Base-by-base conservation (phyloP, 2,113 vertebrate genomes). In the Tor tambroides region DNA sequence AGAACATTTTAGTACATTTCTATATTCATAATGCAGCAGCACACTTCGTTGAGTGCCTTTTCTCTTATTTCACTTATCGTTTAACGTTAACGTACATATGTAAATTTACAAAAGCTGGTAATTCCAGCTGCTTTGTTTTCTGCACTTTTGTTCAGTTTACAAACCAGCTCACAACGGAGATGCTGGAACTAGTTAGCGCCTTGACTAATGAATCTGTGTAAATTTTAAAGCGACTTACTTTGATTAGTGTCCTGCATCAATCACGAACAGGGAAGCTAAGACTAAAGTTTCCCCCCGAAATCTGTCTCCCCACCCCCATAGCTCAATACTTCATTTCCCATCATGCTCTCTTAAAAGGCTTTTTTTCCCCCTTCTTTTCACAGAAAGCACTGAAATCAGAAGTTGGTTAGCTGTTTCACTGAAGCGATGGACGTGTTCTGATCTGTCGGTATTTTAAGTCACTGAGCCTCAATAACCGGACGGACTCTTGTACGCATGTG, bases 241-340 rank as follows among this genome's bases (percentile, higher is more conserved):
- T 7, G 51, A 54, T 2, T 54, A 21, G 51, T 54, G 51, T 54
- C 15, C 17, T 54, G 51, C 5, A 19, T 54, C 54, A 7, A 56
- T 56, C 19, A 21, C 54, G 54, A 56, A 21, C 54, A 56, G n/a
- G 8, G 21, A 51, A 56, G 54, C 19, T 59, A 7, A 21, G 54
- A 56, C 54, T 21, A 8, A 54, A 15, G 2, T 35, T 69, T 35
- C 28, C 54, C 54, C 76, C 80, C 38, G 4, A 82, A 65, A 46
- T 65, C 14, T 21, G 14, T 23, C 59, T 65, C 35, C 38, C 38
- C 38, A 4, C 80, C 80, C 80, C 80, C 59, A 46, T 28, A 21
- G n/a, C 38, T 26, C 14, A 17, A 11, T 59, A 89, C 88, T 87
- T 63, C 88, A 87, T 87, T 87, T 87, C 88, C 88, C 86, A 89